A percentile compares a stretch with the other conserved stretches of the same genome.
Evolutionary conservation across 2,797 vertebrate genomes (phyloP).

Genomic region (Perodicticus potto): DNA sequence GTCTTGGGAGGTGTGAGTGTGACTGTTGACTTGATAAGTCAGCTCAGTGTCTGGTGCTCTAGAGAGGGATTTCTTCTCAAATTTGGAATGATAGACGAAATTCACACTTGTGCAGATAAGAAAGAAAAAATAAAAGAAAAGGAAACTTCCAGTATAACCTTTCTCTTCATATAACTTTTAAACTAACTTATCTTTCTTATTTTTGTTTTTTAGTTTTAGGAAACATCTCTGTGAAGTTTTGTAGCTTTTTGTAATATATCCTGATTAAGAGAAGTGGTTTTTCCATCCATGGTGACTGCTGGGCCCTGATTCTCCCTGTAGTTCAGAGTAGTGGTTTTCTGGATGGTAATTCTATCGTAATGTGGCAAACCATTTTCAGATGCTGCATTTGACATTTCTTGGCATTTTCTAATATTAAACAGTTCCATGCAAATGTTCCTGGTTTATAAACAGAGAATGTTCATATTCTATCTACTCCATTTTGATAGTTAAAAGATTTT

Average conservation of each 20-base stretch:
- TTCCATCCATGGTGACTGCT: background rate
- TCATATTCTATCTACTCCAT: background rate
- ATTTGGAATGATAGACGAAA: rapidly evolving
- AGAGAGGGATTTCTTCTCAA: background rate
- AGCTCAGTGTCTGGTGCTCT: background rate
- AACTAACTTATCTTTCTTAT: background rate
- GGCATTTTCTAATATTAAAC: background rate
- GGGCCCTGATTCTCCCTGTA: background rate
- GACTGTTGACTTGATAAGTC: background rate
- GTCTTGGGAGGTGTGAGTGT: background rate
- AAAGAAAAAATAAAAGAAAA: background rate
- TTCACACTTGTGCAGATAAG: rapidly evolving
- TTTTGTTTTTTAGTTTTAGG: constrained; percentile 22
- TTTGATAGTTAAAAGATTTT: background rate
- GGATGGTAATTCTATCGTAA: background rate
- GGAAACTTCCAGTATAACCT: background rate
- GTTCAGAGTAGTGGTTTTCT: background rate
- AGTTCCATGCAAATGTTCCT: background rate
- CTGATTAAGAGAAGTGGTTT: background rate
- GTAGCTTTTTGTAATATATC: background rate
- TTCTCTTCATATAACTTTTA: too few relatives aligned
- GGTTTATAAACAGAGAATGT: background rate
- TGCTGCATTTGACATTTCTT: background rate
- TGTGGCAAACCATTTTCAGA: background rate
- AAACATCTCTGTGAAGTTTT: background rate